Evolutionary conservation across 2,113 vertebrate species (phyloP).

Genomic region (Stegostoma tigrinum): DNA sequence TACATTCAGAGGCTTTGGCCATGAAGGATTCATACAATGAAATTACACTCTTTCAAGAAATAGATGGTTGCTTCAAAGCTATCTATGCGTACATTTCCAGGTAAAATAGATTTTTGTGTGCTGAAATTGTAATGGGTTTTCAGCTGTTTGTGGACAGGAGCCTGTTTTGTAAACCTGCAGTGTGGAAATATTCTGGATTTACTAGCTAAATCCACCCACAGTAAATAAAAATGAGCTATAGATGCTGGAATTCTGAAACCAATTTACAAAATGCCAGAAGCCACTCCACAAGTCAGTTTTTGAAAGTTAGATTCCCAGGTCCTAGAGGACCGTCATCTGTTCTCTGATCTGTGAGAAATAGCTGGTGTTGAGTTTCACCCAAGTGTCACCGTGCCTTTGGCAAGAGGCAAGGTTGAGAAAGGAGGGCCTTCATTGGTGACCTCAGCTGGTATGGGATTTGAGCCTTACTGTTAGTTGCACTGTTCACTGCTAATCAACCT

Average conservation of each 20-base stretch:
- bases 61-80: slow-evolving; percentile 36
- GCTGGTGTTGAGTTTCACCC: no score
- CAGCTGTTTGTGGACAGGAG: background rate
- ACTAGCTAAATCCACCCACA: background rate
- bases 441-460: no score
- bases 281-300: background rate
- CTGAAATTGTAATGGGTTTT: background rate
- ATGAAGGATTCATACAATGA: slow-evolving; percentile 34
- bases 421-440: no score
- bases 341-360: no score
- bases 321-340: no score
- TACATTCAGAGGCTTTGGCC: slow-evolving; percentile 26
- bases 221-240: background rate
- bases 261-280: background rate
- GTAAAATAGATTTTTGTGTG: slow-evolving; percentile 1
- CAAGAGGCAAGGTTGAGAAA: no score
- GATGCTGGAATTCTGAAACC: background rate
- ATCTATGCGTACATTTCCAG: slow-evolving; percentile 36
- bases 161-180: background rate
- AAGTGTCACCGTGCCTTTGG: no score
- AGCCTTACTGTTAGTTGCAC: no score
- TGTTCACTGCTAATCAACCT: no score
- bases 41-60: slow-evolving; percentile 35
- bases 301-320: no score
- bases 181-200: background rate